Conservation (phyloP, 2,113 vertebrate genomes). For the Opisthocomus hoazin region DNA sequence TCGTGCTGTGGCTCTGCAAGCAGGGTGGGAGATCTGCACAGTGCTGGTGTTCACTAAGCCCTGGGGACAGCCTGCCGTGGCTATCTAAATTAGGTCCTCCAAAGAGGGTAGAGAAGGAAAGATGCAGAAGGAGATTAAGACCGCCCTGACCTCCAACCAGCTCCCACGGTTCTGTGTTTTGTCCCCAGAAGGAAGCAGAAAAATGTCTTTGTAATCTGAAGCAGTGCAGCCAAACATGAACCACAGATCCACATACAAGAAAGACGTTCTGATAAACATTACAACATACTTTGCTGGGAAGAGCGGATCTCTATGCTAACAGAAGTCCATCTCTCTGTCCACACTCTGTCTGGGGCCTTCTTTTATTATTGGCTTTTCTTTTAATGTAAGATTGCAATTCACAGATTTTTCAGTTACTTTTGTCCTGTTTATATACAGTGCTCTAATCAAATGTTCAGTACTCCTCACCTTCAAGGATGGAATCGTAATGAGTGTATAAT, state of each 20-base stretch:
- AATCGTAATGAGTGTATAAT: slow-evolving; percentile 2
- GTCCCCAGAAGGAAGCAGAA: neutral
- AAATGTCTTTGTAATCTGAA: neutral
- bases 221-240: neutral
- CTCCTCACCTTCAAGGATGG: neutral
- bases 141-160: neutral
- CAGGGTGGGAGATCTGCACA: neutral
- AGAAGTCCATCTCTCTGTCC: neutral
- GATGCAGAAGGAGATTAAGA: slow-evolving; percentile 20
- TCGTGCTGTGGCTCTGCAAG: neutral
- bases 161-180: neutral
- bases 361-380: neutral
- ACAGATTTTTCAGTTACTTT: neutral
- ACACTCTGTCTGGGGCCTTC: neutral
- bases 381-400: neutral
- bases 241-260: neutral
- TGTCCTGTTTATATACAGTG: neutral
- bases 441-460: neutral
- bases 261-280: neutral
- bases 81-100: neutral
- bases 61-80: neutral
- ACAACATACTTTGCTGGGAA: rapidly evolving
- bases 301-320: neutral
- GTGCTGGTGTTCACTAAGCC: neutral
- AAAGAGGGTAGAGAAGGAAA: neutral